Base-by-base conservation (phyloP, 2,888 invertebrate genomes). In the Pogonocherus hispidulus region DNA sequence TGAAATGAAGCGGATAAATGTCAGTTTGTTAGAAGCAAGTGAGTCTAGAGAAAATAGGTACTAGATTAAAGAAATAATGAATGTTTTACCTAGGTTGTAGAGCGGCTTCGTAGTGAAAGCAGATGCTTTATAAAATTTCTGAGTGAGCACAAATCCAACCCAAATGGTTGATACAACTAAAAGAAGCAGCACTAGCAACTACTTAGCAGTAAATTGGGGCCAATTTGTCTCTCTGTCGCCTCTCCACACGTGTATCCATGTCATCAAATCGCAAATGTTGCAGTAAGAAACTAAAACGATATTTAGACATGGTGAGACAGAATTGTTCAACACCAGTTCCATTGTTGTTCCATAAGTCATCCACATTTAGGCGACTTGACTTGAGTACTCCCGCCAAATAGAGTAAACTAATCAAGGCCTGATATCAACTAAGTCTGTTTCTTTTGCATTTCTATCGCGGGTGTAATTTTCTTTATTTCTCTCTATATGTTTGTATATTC, bases 261-360 rank as follows among this genome's bases (percentile, higher is more conserved):
- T 73, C 65, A 67, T 73, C 71, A 71, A 71, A 71, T 52, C 68
- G 46, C 49, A 72, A 47, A 44, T 59, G 56, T 19, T 37, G 63
- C 9, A 69, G 55, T 46, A 66, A 20, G 51, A 69, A 57, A 22
- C 23, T 6, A 62, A 66, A 69, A 55, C 63, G 41, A 55, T 47
- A 59, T 37, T 54, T 44, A n/a, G 62, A 55, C 65, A 69, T 69
- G 2, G 66, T 69, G 16, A 69, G 52, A 44, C 1, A 49, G 56
- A 64, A 64, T 37, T 37, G 55, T 56, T 55, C 63, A 27, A 62
- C 54, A 52, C 63, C 32, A 63, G 56, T 63, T 62, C 60, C 37
- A 60, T 66, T 18, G 44, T 46, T 62, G 35, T 62, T 27, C 19
- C 41, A 44, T 62, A 60, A 41, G 44, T 69, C 69, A 23, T 46